Evolutionary conservation across 2,888 invertebrate genomes (phyloP).

Genomic region (Brenthis hecate): DNA sequence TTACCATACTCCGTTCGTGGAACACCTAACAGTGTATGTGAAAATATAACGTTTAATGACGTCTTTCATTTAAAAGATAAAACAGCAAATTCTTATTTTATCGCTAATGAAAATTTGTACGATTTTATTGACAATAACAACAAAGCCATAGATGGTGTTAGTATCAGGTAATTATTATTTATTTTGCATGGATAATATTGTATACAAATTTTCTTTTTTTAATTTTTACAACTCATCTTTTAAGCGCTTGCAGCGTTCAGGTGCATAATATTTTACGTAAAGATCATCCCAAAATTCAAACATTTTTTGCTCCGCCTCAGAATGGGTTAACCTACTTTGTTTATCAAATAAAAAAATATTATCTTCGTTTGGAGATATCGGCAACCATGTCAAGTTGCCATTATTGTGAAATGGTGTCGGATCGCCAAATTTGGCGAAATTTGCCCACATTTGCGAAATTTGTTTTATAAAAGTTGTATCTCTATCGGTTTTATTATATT

Average conservation of each 20-base stretch:
- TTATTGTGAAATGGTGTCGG: slow-evolving; percentile 54
- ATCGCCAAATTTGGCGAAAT: slow-evolving; percentile 73
- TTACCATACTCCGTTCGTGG: slow-evolving; percentile 67
- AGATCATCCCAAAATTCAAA: slow-evolving; percentile 66
- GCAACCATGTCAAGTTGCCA: slow-evolving; percentile 57
- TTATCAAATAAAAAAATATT: slow-evolving; percentile 58
- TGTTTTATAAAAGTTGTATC: slow-evolving; percentile 65
- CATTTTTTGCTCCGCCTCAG: slow-evolving; percentile 55
- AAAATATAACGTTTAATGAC: slow-evolving; percentile 49
- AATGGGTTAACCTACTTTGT: slow-evolving; percentile 48
- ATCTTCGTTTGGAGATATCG: slow-evolving; percentile 53
- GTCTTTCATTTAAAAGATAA: slow-evolving; percentile 57
- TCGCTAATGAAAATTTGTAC: slow-evolving; percentile 52
- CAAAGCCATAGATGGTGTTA: slow-evolving; percentile 68
- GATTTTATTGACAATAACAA: slow-evolving; percentile 70
- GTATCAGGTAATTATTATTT: slow-evolving; percentile 56
- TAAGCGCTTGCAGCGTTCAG: slow-evolving; percentile 47
- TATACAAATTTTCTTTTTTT: background rate
- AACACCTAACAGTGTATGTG: slow-evolving; percentile 50
- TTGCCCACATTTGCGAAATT: slow-evolving; percentile 72
- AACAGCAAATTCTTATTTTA: slow-evolving; percentile 70
- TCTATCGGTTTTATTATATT: slow-evolving; percentile 47
- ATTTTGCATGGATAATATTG: background rate
- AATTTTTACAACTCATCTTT: slow-evolving; percentile 60
- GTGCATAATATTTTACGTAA: slow-evolving; percentile 58